Percentiles rank a stretch among this genome's conserved stretches.
phyloP scores from a whole-genome alignment of 2,113 vertebrate genomes.

The Takifugu bimaculatus region DNA sequence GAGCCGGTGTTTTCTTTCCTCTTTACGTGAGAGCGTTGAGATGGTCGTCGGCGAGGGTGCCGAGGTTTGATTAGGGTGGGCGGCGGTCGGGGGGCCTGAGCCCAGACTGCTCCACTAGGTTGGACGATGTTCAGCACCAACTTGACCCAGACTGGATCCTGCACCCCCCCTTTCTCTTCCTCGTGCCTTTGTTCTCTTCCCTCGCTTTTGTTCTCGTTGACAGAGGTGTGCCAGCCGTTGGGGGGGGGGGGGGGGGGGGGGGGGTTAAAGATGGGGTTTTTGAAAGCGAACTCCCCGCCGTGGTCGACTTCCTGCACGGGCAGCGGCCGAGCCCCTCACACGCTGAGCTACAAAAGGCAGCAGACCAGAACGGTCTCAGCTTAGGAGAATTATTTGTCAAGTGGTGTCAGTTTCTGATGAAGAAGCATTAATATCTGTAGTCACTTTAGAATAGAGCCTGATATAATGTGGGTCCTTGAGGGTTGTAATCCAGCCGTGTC shows the following conservation, averaged over 20 bases:
- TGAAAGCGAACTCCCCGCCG: conserved; percentile 48
- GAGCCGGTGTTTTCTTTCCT: conserved; percentile 2
- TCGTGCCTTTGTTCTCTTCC: conserved; percentile 36
- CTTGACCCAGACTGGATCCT: conserved; percentile 52
- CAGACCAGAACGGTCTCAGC: conserved; percentile 20
- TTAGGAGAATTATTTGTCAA: neutral
- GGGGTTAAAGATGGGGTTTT: conserved; percentile 43
- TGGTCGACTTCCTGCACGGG: conserved; percentile 56
- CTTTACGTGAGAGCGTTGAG: neutral
- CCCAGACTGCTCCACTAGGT: conserved; percentile 45
- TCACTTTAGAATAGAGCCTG: no score
- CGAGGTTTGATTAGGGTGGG: neutral
- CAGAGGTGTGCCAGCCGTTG: conserved; percentile 42
- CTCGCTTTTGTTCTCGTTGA: conserved; percentile 29
- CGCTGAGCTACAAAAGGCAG: conserved; percentile 49
- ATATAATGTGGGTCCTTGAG: no score
- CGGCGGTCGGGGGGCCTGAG: conserved; percentile 25
- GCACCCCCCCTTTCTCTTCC: conserved; percentile 24
- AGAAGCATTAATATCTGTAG: no score
- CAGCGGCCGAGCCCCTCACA: conserved; percentile 24
- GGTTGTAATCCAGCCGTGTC: no score
- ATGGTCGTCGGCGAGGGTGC: conserved; percentile 1
- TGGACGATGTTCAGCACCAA: conserved; percentile 44
- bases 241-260: conserved; percentile 25
- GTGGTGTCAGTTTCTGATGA: no score